phyloP scores from a whole-genome alignment of 2,113 vertebrate species.

The Neopipo cinnamomea region DNA sequence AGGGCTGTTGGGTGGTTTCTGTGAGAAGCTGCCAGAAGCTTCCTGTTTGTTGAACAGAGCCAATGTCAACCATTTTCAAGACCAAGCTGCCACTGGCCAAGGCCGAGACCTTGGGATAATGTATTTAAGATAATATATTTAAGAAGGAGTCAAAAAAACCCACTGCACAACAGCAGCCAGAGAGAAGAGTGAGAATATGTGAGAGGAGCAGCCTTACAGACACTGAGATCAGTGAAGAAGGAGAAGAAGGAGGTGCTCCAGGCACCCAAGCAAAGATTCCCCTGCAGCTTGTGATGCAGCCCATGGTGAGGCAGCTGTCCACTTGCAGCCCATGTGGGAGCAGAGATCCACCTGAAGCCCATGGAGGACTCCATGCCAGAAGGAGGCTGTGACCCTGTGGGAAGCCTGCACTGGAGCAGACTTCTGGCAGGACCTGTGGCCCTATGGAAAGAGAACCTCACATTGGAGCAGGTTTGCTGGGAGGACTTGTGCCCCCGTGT shows the following conservation, averaged over 20 bases:
- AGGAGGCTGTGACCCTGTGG: not conserved
- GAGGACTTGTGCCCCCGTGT: rapidly evolving
- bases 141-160: not conserved
- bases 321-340: not conserved
- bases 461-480: not conserved
- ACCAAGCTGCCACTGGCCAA: not conserved
- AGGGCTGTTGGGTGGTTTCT: not conserved
- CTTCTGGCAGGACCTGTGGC: not conserved
- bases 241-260: not conserved
- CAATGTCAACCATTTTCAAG: not conserved
- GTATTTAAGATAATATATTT: not conserved
- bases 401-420: not conserved
- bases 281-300: rapidly evolving
- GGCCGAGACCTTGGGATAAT: not conserved
- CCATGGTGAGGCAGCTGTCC: not conserved
- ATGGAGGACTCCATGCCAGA: not conserved
- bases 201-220: not conserved
- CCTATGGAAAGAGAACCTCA: not conserved
- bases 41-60: not conserved
- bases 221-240: not conserved
- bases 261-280: not conserved
- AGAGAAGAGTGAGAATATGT: not conserved
- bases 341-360: not conserved
- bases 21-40: not conserved
- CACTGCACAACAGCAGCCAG: not conserved